Evolutionary conservation across 2,113 vertebrate genomes (phyloP).

Genomic region (Nibea coibor): DNA sequence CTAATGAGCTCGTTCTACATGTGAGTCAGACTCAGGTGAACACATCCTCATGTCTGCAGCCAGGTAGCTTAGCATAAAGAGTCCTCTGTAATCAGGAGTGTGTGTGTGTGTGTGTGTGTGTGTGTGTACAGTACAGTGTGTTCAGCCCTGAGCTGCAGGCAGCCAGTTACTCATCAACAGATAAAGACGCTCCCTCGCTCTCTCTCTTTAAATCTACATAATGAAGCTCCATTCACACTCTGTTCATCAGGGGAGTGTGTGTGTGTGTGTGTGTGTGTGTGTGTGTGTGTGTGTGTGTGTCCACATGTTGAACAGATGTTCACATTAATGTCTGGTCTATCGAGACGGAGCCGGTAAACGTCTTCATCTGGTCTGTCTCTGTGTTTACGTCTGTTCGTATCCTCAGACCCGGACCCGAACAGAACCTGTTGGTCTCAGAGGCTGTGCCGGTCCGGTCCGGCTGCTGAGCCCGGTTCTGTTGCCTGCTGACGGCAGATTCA

Average conservation of each 20-base stretch:
- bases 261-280: conserved; percentile 7
- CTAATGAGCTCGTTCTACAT: too few relatives aligned
- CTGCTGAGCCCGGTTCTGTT: too few relatives aligned
- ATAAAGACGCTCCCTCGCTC: conserved; percentile 12
- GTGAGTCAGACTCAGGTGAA: too few relatives aligned
- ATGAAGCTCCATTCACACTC: conserved; percentile 39
- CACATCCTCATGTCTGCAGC: too few relatives aligned
- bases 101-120: conserved; percentile 26
- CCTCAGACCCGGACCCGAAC: too few relatives aligned
- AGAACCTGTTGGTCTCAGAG: too few relatives aligned
- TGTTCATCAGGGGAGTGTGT: conserved; percentile 10
- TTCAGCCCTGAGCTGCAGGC: conserved; percentile 31
- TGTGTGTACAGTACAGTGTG: conserved; percentile 20
- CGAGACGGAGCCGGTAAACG: not conserved
- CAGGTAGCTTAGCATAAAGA: too few relatives aligned
- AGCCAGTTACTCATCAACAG: conserved; percentile 56
- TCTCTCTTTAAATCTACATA: not conserved
- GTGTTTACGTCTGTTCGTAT: too few relatives aligned
- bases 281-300: conserved; percentile 18
- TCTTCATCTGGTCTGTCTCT: not conserved
- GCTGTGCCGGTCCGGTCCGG: too few relatives aligned
- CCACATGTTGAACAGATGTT: conserved; percentile 29
- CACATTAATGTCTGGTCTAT: not conserved
- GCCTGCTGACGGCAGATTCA: too few relatives aligned
- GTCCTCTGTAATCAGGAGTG: not conserved